Base-by-base conservation (phyloP, 2,797 vertebrate species). In the Uromys caudimaculatus region DNA sequence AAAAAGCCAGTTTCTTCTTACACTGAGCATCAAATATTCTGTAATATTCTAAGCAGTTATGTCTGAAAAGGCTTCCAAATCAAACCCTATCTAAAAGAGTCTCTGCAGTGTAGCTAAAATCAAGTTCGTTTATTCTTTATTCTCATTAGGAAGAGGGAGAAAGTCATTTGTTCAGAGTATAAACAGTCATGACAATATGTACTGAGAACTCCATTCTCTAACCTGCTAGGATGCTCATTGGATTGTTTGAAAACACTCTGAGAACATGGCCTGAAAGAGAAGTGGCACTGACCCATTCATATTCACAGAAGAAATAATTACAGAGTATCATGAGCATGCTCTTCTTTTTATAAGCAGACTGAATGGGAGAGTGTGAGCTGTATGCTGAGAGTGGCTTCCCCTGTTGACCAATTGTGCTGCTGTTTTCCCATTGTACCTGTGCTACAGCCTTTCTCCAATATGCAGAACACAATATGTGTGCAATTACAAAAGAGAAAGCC, bases 301-400 rank as follows among this genome's bases (percentile, higher is more conserved):
- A 95, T 90, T 96, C 77, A 79, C 35, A 95, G 44, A 38, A 97
- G 64, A 97, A 96, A 62, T 97, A 98, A 97, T 97, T 97, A 94
- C 38, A 0, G 88, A 96, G 97, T 89, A 64, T 97, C 96, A 83
- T 81, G 95, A 60, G 38, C 86, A 97, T 95, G 86, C 81, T 97
- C n/a, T 19, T 91, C 73, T 92, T 35, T 71, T 84, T 14, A 10
- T 75, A 35, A 76, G 58, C 17, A 73, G 35, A 75, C 67, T 69
- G 52, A 69, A 76, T 32, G 1, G 64, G 77, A 50, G 23, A 14
- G 14, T 93, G 14, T 44, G 90, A 86, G 87, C 69, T 3, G 32
- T 92, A 27, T 71, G 47, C 77, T 47, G 79, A 38, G 94, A 93
- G 82, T 85, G 64, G 94, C 38, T 44, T 62, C 94, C 91, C 1